Percentiles rank a stretch among this genome's conserved stretches.
phyloP scores from a whole-genome alignment of 2,888 invertebrate species.

The Nephrocerus scutellatus region DNA sequence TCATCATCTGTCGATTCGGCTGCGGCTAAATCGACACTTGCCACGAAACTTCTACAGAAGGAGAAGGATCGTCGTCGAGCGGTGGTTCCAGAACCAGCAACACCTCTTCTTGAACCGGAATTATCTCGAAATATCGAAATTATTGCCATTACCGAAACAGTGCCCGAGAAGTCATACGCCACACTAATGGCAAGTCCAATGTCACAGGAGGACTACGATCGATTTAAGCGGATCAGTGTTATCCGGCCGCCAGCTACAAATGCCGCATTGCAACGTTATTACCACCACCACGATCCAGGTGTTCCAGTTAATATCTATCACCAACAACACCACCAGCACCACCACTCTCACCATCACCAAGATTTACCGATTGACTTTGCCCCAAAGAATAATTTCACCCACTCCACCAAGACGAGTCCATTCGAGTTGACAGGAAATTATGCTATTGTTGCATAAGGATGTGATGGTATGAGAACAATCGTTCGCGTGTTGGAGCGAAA shows the following conservation, averaged over 20 bases:
- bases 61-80: conserved; percentile 32
- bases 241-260: conserved; percentile 34
- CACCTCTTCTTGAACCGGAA: conserved; percentile 2
- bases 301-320: not conserved
- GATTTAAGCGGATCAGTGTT: conserved; percentile 40
- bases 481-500: not conserved
- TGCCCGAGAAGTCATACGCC: conserved; percentile 30
- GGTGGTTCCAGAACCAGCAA: conserved; percentile 11
- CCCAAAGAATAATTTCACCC: conserved; percentile 45
- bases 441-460: conserved; percentile 40
- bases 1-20: conserved; percentile 30
- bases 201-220: conserved; percentile 37
- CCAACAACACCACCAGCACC: conserved; percentile 4
- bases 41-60: conserved; percentile 40
- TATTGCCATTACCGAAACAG: not conserved
- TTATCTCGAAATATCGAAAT: not conserved
- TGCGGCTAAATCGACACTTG: conserved; percentile 41
- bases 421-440: conserved; percentile 45
- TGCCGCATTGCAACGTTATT: conserved; percentile 10
- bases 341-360: conserved; percentile 28
- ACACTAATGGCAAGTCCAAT: conserved; percentile 33
- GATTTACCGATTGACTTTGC: conserved; percentile 47
- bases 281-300: conserved; percentile 19
- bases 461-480: not conserved
- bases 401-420: conserved; percentile 45